These are phyloP conservation scores for Acanthisitta chloris DNA, from an alignment of 2,113 vertebrate genomes.

Conservation along the genomic window DNA sequence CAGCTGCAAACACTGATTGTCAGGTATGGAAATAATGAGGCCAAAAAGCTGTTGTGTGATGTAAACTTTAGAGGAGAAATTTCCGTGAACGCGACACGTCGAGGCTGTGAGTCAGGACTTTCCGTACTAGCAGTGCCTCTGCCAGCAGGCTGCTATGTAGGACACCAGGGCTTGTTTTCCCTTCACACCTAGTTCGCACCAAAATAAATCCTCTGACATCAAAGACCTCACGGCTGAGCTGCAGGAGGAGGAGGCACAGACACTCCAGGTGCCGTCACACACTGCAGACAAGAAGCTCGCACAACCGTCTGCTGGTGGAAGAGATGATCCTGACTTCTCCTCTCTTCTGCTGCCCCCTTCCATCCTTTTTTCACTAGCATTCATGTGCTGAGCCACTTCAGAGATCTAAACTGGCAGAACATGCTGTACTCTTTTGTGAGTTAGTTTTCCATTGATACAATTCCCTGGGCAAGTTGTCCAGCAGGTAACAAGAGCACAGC, in stretches of 20 bases:
- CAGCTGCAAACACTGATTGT: not conserved
- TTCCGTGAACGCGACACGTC: not conserved
- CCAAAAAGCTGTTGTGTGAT: not conserved
- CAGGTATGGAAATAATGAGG: not conserved
- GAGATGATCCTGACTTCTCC: not conserved
- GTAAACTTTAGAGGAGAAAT: conserved; percentile 5
- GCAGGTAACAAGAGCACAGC: not conserved
- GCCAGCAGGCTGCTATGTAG: not conserved
- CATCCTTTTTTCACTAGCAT: not conserved
- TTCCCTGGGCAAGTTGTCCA: not conserved
- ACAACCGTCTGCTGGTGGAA: not conserved
- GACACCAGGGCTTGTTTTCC: not conserved
- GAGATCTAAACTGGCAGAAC: not conserved
- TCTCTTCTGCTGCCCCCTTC: not conserved
- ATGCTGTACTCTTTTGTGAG: not conserved
- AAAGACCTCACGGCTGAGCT: not conserved
- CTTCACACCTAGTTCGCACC: not conserved
- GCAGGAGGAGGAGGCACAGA: not conserved
- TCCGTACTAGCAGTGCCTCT: not conserved
- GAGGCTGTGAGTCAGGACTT: not conserved
- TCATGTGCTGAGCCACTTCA: not conserved
- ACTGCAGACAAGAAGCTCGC: rapidly evolving
- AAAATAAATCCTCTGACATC: conserved; percentile 23
- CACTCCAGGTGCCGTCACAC: not conserved
- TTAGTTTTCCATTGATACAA: not conserved